Evolutionary conservation across 2,888 invertebrate genomes (phyloP), one percentile per base, ranked within the genome.

Genomic region (Coelogynopora nodosa): DNA sequence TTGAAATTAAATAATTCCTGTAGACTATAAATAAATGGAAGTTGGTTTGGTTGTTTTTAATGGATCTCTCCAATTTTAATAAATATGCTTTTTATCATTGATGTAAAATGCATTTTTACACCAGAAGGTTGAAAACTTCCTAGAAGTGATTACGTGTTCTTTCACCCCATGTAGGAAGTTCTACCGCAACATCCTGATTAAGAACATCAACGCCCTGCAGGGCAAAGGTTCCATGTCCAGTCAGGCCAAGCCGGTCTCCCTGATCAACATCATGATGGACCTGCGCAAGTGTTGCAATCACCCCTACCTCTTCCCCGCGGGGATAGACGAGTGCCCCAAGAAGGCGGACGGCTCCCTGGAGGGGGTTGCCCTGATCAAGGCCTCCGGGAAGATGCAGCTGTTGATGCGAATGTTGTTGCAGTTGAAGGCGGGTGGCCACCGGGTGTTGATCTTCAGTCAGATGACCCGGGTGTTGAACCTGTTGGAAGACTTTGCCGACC

Each of bases 391-490:
- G 93, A 93, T 99, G 88, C 95, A 97, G 0, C 93, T 99, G 31
- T 93, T 99, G 81, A 94, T 95, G 27, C 97, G 95, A 93, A 99
- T 99, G 98, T 92, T 99, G 89, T 94, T 94, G 90, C 95, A 94
- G 90, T 93, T 99, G 1, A 95, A 96, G 89, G 95, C 95, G 82
- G 95, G 96, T 90, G 97, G 97, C 0, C 99, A 99, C 93, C 91
- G 98, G 90, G 98, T 99, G 0, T 93, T 99, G 67, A 98, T 99
- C 89, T 99, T 99, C 94, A 99, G 98, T 0, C 98, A 93, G 93
- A 99, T 99, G 98, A 99, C 98, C 10, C 97, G 97, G 93, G 97
- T 99, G 97, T 94, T 99, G 92, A 99, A 99, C 91, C 95, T 99
- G 87, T 93, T 99, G 18, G 99, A 99, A 93, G 99, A 99, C 92